Conservation (phyloP, 2,797 vertebrate species). For the Tokudaia muenninki region DNA sequence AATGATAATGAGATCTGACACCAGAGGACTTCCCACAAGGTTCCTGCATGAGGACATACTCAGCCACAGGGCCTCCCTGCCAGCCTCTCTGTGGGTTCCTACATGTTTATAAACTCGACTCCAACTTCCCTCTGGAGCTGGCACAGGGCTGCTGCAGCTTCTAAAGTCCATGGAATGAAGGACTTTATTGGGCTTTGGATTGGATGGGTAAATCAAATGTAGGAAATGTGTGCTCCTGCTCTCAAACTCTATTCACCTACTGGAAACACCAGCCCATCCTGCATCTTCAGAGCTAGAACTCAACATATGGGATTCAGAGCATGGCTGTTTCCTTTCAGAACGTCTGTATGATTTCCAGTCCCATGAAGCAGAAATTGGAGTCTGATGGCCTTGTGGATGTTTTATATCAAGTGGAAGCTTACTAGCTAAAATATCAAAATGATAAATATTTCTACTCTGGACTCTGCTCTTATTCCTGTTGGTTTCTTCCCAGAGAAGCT, state of each 20-base stretch:
- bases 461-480: neutral
- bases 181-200: neutral
- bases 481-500: neutral
- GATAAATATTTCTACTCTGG: neutral
- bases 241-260: neutral
- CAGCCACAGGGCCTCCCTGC: neutral
- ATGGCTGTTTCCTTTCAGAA: neutral
- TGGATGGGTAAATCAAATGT: neutral
- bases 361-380: neutral
- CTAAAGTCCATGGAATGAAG: neutral
- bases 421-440: neutral
- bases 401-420: neutral
- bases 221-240: fast-evolving
- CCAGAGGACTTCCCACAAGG: fast-evolving
- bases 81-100: slow-evolving; percentile 28
- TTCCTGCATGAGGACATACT: fast-evolving
- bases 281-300: neutral
- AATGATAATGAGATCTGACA: neutral
- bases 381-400: neutral
- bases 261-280: no score
- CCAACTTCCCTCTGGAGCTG: neutral
- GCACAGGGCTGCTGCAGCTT: neutral
- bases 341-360: no score
- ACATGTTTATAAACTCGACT: slow-evolving; percentile 57
- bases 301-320: fast-evolving